These are phyloP conservation scores for Sorex fumeus DNA, from an alignment of 2,113 vertebrate genomes.

Conservation along the genomic window DNA sequence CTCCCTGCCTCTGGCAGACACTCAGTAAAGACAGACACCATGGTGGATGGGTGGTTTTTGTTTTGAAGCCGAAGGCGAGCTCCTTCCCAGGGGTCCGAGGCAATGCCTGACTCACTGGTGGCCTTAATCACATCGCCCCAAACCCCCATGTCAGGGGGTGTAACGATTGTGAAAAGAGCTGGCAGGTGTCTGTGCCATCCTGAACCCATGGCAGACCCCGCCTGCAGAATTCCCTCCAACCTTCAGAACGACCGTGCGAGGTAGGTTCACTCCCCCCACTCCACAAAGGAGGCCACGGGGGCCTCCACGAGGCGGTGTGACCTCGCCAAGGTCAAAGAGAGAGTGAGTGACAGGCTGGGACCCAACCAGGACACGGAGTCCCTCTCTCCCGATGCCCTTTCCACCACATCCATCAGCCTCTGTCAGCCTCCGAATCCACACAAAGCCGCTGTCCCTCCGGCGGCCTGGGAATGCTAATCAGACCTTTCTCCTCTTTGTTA, in stretches of 20 bases:
- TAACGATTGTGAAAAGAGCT: background rate
- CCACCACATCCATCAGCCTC: conserved; percentile 36
- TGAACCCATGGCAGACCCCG: background rate
- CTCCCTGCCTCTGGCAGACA: background rate
- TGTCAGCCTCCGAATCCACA: conserved; percentile 34
- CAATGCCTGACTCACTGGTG: background rate
- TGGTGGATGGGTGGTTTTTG: background rate
- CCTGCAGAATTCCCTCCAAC: background rate
- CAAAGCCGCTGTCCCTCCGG: conserved; percentile 41
- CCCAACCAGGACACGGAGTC: background rate
- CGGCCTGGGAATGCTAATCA: conserved; percentile 49
- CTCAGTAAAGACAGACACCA: background rate
- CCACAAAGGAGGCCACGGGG: background rate
- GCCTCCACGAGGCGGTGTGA: background rate
- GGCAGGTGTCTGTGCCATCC: background rate
- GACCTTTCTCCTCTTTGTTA: conserved; percentile 78
- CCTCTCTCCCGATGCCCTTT: conserved; percentile 6
- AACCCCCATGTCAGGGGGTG: background rate
- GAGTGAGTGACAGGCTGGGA: background rate
- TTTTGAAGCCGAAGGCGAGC: background rate
- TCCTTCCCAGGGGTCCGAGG: background rate
- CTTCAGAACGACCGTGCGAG: background rate
- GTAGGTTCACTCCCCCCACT: background rate
- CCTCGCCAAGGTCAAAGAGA: background rate
- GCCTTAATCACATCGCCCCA: background rate